phyloP scores from a whole-genome alignment of 2,113 vertebrate species.

The Callopanchax toddi region DNA sequence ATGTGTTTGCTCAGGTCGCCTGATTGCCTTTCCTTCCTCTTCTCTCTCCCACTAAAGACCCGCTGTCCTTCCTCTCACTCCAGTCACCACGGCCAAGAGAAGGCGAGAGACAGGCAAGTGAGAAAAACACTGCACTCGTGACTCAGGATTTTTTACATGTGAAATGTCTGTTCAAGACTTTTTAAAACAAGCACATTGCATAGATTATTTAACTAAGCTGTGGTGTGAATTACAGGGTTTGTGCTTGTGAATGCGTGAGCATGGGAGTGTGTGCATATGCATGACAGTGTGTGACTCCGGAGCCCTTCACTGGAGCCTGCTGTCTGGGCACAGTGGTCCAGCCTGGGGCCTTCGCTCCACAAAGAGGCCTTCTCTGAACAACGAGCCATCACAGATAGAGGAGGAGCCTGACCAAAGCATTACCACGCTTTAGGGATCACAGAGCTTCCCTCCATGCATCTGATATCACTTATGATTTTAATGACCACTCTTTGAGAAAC shows the following conservation, averaged over 20 bases:
- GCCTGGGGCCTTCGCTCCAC: conserved; percentile 70
- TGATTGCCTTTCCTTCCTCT: conserved; percentile 86
- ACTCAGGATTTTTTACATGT: conserved; percentile 39
- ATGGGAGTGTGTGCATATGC: conserved; percentile 52
- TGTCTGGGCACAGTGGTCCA: conserved; percentile 73
- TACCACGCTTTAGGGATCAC: conserved; percentile 69
- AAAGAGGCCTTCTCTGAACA: conserved; percentile 78
- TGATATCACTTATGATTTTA: conserved; percentile 73
- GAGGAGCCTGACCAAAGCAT: conserved; percentile 75
- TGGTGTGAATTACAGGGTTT: conserved; percentile 34
- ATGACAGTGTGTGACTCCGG: conserved; percentile 68
- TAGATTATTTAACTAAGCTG: conserved; percentile 30
- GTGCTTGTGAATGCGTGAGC: conserved; percentile 42
- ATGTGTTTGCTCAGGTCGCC: conserved; percentile 81
- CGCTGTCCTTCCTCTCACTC: conserved; percentile 82
- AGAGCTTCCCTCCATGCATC: conserved; percentile 69
- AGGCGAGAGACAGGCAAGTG: conserved; percentile 53
- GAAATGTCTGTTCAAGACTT: conserved; percentile 3
- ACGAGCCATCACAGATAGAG: conserved; percentile 65
- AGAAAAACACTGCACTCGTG: conserved; percentile 46
- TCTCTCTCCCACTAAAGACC: conserved; percentile 78
- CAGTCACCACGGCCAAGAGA: conserved; percentile 62
- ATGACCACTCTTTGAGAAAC: conserved; percentile 61
- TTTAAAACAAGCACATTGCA: background rate
- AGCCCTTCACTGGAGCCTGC: conserved; percentile 65